A percentile compares a stretch with the other conserved stretches of the same genome.
phyloP scores from a whole-genome alignment of 2,888 invertebrate genomes.

The Kuschelorhynchus macadamiae region DNA sequence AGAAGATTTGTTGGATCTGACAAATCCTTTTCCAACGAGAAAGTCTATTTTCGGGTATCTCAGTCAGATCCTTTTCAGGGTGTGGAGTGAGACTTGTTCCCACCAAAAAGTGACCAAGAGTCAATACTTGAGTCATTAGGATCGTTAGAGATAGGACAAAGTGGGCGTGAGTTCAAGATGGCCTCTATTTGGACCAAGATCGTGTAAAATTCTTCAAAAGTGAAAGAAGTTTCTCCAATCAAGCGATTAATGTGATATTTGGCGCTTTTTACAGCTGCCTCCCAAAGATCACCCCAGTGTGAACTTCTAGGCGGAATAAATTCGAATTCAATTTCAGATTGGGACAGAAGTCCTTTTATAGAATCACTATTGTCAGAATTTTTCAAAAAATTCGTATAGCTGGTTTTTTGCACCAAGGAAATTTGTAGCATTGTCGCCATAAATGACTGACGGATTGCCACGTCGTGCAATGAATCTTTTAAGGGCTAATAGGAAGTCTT shows the following conservation, averaged over 20 bases:
- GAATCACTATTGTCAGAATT: background rate
- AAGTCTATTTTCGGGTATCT: constrained; percentile 20
- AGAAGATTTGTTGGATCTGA: constrained; percentile 28
- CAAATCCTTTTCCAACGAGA: constrained; percentile 12
- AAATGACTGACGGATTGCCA: constrained; percentile 25
- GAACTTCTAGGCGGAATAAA: constrained; percentile 18
- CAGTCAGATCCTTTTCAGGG: constrained; percentile 28
- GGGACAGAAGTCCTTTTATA: background rate
- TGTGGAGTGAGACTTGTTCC: constrained; percentile 19
- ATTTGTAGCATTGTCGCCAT: constrained; percentile 28
- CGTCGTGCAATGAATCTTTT: constrained; percentile 33
- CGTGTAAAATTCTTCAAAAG: constrained; percentile 59
- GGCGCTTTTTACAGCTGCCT: constrained; percentile 57
- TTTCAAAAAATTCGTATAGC: constrained; percentile 19
- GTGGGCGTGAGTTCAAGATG: constrained; percentile 53
- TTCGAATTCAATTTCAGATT: too few relatives aligned
- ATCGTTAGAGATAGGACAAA: constrained; percentile 28
- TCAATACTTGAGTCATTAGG: constrained; percentile 20
- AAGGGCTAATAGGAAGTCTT: constrained; percentile 20
- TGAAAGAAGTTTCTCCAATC: constrained; percentile 51
- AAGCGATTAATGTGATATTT: constrained; percentile 58
- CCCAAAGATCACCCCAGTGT: constrained; percentile 60
- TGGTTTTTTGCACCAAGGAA: constrained; percentile 31
- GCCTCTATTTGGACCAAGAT: constrained; percentile 58
- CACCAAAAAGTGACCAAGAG: constrained; percentile 18